These are phyloP conservation scores for Sisyra nigra DNA, from an alignment of 2,888 invertebrate genomes.

Conservation along the genomic window DNA sequence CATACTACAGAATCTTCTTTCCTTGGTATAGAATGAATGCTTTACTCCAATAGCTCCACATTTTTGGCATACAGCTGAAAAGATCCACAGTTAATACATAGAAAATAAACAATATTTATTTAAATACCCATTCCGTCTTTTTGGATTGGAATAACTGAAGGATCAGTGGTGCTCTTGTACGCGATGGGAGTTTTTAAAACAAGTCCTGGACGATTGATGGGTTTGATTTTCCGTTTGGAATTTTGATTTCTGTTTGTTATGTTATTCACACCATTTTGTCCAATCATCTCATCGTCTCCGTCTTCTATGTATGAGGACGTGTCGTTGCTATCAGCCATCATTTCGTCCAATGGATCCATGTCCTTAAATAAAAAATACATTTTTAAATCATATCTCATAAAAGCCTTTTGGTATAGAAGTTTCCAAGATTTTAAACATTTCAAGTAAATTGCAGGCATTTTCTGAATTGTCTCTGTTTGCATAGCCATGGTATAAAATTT, in stretches of 20 bases:
- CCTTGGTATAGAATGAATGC: conserved; percentile 73
- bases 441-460: too few species aligned
- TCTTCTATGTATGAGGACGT: conserved; percentile 30
- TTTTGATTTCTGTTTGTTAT: conserved; percentile 36
- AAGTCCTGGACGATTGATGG: conserved; percentile 55
- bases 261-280: conserved; percentile 32
- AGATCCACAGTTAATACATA: too few species aligned
- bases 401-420: too few species aligned
- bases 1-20: conserved; percentile 66
- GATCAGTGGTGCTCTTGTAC: conserved; percentile 63
- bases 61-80: conserved; percentile 64
- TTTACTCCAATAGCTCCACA: conserved; percentile 75
- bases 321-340: conserved; percentile 27
- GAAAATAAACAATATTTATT: conserved; percentile 1
- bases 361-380: conserved; percentile 17
- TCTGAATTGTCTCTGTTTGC: too few species aligned
- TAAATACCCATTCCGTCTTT: conserved; percentile 74
- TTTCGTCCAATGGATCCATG: conserved; percentile 27
- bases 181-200: conserved; percentile 63
- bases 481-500: too few species aligned
- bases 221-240: conserved; percentile 47
- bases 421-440: too few species aligned
- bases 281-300: conserved; percentile 25
- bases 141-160: conserved; percentile 72
- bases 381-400: too few species aligned